These are phyloP conservation scores for Lycaon pictus DNA, from an alignment of 2,113 vertebrate species.

Conservation along the genomic window DNA sequence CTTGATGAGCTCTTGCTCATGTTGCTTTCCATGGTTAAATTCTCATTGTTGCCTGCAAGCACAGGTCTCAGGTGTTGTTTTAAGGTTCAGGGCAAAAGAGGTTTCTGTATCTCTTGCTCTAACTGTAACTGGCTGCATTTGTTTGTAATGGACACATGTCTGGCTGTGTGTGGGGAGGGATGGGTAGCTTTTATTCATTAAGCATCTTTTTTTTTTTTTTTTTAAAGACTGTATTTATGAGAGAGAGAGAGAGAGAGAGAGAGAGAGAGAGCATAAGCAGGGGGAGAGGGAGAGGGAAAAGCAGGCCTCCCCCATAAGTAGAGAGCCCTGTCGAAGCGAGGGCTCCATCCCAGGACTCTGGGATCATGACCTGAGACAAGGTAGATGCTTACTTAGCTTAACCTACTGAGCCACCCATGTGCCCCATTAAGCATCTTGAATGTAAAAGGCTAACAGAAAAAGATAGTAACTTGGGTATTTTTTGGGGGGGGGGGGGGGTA, in stretches of 20 bases:
- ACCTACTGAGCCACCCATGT: neutral
- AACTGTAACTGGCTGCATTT: constrained; percentile 34
- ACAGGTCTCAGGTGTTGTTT: neutral
- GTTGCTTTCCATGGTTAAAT: neutral
- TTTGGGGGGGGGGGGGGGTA: neutral
- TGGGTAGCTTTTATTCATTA: constrained; percentile 29
- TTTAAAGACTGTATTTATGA: neutral
- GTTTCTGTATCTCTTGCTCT: constrained; percentile 45
- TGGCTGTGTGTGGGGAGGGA: neutral
- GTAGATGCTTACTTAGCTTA: neutral
- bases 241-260: neutral
- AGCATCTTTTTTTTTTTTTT: neutral
- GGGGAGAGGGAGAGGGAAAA: neutral
- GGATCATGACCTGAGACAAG: neutral
- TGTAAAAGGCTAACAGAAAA: constrained; percentile 46
- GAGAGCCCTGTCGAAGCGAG: neutral
- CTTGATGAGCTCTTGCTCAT: neutral
- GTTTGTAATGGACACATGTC: neutral
- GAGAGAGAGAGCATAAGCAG: neutral
- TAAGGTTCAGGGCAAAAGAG: constrained; percentile 26
- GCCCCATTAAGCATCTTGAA: neutral
- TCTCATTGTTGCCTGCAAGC: constrained; percentile 18
- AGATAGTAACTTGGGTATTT: constrained; percentile 22
- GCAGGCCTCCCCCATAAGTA: neutral
- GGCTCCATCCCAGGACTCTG: neutral